phyloP scores from a whole-genome alignment of 1,140 invertebrate species.

The Catajapyx aquilonaris region DNA sequence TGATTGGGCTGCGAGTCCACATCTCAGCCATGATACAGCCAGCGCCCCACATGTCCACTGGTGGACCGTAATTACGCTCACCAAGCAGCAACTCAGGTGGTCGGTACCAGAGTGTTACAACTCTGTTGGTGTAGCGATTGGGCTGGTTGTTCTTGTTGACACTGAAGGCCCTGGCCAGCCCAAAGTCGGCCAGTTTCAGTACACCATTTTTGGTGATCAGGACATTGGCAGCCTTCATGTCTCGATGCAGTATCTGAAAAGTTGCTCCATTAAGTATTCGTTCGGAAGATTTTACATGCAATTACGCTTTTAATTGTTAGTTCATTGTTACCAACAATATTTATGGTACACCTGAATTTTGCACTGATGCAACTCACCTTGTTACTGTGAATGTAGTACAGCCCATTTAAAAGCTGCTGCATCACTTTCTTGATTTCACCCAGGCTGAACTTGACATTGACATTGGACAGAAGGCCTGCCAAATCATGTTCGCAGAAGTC shows the following conservation, averaged over 20 bases:
- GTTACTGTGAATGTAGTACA: slow-evolving; percentile 94
- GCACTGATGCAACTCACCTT: too few relatives aligned
- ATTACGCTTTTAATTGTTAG: too few relatives aligned
- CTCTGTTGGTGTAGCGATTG: slow-evolving; percentile 89
- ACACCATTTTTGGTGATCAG: slow-evolving; percentile 93
- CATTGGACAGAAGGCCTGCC: slow-evolving; percentile 87
- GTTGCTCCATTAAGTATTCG: slow-evolving; percentile 4
- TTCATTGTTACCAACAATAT: too few relatives aligned
- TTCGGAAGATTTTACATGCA: too few relatives aligned
- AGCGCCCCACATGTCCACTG: slow-evolving; percentile 95
- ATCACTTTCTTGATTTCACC: slow-evolving; percentile 97
- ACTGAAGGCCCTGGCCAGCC: slow-evolving; percentile 76
- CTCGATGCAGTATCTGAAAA: slow-evolving; percentile 60
- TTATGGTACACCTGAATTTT: too few relatives aligned
- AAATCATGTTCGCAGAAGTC: slow-evolving; percentile 99
- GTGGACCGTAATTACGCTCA: slow-evolving; percentile 85
- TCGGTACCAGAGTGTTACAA: slow-evolving; percentile 95
- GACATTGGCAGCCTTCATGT: slow-evolving; percentile 99
- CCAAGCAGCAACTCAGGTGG: slow-evolving; percentile 77
- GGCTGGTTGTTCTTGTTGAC: slow-evolving; percentile 62
- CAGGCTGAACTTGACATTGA: slow-evolving; percentile 87
- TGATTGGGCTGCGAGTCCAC: slow-evolving; percentile 75
- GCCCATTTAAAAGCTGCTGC: slow-evolving; percentile 87
- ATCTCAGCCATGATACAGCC: slow-evolving; percentile 99
- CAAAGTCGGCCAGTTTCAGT: slow-evolving; percentile 78